Conservation (phyloP, 2,797 vertebrate genomes). For the Spheniscus humboldti region DNA sequence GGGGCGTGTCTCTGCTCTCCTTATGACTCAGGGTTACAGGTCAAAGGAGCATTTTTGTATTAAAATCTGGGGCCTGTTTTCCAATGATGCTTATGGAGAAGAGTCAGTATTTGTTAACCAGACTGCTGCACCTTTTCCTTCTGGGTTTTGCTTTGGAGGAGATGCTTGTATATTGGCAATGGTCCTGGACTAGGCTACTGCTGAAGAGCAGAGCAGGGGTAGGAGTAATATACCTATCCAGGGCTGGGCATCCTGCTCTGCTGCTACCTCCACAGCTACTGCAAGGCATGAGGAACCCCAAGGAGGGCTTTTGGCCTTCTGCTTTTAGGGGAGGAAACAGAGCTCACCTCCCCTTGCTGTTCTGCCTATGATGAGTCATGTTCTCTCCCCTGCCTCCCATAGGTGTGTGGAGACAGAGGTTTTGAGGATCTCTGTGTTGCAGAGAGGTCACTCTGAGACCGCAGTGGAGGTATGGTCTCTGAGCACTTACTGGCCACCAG, state of each 20-base stretch:
- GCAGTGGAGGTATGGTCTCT: neutral
- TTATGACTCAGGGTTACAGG: neutral
- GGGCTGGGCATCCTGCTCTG: neutral
- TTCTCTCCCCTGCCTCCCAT: neutral
- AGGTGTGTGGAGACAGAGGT: neutral
- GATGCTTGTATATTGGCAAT: neutral
- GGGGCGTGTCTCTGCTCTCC: neutral
- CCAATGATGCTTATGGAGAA: neutral
- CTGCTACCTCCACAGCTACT: neutral
- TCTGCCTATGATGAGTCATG: neutral
- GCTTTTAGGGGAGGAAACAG: neutral
- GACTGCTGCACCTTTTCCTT: neutral
- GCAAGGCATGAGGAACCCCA: neutral
- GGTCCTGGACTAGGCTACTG: neutral
- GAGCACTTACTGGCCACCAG: neutral
- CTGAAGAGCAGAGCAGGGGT: neutral
- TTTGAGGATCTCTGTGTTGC: neutral
- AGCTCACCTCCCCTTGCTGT: neutral
- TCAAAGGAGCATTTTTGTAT: constrained; percentile 6
- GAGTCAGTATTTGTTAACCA: neutral
- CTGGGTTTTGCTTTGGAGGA: neutral
- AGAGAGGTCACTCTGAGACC: neutral
- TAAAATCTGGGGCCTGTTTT: constrained; percentile 1
- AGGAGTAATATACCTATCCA: neutral
- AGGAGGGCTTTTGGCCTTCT: neutral